These are phyloP conservation scores for Siniperca obscura DNA, from an alignment of 2,797 vertebrate species.

Conservation along the genomic window DNA sequence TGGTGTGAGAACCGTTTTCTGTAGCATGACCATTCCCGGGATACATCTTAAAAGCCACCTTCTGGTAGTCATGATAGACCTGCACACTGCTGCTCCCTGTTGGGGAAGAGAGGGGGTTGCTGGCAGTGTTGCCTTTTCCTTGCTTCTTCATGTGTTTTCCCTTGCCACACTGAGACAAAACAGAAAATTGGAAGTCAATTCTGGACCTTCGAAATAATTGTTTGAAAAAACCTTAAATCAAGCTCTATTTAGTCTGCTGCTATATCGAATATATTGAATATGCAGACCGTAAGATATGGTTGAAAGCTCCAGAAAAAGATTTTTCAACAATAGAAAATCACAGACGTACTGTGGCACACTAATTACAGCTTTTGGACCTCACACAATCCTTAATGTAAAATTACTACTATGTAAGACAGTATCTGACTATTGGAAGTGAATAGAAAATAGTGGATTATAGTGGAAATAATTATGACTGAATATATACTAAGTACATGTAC, in stretches of 20 bases:
- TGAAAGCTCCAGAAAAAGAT: neutral
- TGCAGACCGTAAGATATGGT: neutral
- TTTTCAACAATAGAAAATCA: neutral
- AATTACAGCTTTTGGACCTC: neutral
- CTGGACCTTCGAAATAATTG: neutral
- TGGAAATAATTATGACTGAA: neutral
- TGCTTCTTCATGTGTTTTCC: conserved; percentile 90
- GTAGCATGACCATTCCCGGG: conserved; percentile 84
- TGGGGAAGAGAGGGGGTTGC: conserved; percentile 88
- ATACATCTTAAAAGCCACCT: conserved; percentile 89
- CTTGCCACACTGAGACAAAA: conserved; percentile 71
- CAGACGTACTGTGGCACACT: neutral
- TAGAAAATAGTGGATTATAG: neutral
- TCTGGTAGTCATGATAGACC: conserved; percentile 90
- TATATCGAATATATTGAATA: neutral
- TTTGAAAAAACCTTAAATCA: conserved; percentile 11
- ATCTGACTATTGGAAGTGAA: neutral
- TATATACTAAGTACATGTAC: neutral
- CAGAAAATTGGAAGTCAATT: conserved; percentile 3
- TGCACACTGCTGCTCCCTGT: conserved; percentile 88
- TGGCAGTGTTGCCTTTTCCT: conserved; percentile 85
- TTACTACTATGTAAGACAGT: neutral
- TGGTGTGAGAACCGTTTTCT: conserved; percentile 86
- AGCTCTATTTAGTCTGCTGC: neutral
- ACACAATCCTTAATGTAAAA: neutral